Percentiles rank a stretch among this genome's conserved stretches.
phyloP scores from a whole-genome alignment of 2,113 vertebrate genomes.

The Malaclemys terrapin region DNA sequence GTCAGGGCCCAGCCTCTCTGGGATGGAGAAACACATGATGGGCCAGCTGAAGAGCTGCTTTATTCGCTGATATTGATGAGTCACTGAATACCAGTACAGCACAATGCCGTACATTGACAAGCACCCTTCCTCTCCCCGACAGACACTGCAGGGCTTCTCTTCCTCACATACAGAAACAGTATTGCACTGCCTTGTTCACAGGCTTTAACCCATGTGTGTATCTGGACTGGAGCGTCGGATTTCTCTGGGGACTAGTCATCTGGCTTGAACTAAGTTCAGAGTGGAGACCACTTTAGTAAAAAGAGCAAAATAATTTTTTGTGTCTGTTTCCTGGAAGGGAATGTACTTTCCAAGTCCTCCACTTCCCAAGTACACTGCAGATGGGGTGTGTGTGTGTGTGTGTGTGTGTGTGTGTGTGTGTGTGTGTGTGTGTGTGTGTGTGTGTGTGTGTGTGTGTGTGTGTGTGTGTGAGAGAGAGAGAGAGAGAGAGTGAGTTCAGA shows the following conservation, averaged over 20 bases:
- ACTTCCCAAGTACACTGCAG: background rate
- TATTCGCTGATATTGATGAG: background rate
- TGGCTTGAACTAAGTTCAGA: background rate
- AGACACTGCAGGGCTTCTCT: background rate
- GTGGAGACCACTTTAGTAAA: background rate
- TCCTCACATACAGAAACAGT: accelerated
- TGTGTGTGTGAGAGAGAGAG: no score
- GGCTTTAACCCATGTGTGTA: accelerated
- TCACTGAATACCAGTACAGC: background rate
- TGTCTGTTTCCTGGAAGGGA: background rate
- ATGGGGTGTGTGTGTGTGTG: background rate
- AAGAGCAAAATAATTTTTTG: background rate
- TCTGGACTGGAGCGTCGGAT: background rate
- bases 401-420: no score
- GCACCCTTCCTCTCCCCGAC: accelerated
- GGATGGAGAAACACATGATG: background rate
- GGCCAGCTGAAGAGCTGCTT: background rate
- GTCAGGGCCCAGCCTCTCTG: accelerated
- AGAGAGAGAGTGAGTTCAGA: background rate
- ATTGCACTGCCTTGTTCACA: background rate
- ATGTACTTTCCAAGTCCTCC: background rate
- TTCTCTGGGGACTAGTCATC: background rate
- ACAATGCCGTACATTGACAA: background rate
- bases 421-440: background rate
- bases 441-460: background rate